Evolutionary conservation across 2,888 invertebrate genomes (phyloP), one percentile per base, ranked within the genome.

Genomic region (Corbicula japonica): DNA sequence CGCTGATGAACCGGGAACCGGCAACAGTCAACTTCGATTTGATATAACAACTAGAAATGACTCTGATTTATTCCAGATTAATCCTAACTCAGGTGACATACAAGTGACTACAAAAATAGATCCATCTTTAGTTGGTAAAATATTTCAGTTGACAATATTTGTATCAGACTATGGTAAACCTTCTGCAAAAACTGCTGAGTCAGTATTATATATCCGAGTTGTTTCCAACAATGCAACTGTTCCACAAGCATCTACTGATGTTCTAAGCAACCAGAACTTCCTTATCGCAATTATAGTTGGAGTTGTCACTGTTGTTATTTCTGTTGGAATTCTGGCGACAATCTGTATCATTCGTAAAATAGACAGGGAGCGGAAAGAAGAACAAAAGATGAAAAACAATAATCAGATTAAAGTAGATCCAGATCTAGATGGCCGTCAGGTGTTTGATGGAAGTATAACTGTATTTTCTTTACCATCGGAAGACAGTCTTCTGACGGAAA

Each of bases 1-100:
- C 56, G 61, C 60, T 1, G 92, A 92, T 82, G 79, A 86, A 21
- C 83, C 86, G 1, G 82, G 84, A 34, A 86, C 76, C 12, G 71
- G 73, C 12, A 90, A 91, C 89, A 87, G 92, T 66, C 79, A 85
- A 41, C 76, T 90, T 6, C 68, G 72, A 60, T 91, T 82, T 66
- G 65, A 70, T 4, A 83, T 91, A 28, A 76, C 80, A 12, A 78
- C 76, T 18, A 92, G 94, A 26, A 94, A 94, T 76, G 81, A 86
- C 21, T 72, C 82, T 6, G 70, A 84, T 28, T 76, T 87, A 6
- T 90, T 90, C 72, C 78, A 81, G 54, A 87, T 90, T 12, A 80
- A 87, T 48, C 83, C 84, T 21, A 81, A 80, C 10, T 82, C 86
- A 1, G 90, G 90, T 18, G 83, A 87, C 68, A 85, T 90, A 52